Conservation (phyloP, 2,888 invertebrate species). For the Tetropium fuscum region DNA sequence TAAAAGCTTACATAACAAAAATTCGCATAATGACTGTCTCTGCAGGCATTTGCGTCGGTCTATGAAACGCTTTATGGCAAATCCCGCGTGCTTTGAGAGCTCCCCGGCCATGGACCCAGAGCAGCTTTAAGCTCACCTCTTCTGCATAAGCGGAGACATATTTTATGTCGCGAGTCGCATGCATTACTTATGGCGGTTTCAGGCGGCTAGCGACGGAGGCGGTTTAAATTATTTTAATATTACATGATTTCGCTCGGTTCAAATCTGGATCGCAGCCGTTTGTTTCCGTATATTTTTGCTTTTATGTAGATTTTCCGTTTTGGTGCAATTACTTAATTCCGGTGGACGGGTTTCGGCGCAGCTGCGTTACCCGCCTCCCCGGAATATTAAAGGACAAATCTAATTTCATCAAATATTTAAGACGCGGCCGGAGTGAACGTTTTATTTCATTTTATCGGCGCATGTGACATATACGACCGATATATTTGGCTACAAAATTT, state of each 20-base stretch:
- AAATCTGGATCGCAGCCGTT: slow-evolving; percentile 58
- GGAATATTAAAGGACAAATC: slow-evolving; percentile 35
- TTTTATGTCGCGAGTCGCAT: slow-evolving; percentile 54
- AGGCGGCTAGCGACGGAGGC: slow-evolving; percentile 43
- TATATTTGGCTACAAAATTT: slow-evolving; percentile 43
- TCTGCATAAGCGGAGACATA: slow-evolving; percentile 57
- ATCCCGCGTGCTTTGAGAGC: slow-evolving; percentile 52
- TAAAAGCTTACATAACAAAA: slow-evolving; percentile 16
- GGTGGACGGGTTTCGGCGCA: slow-evolving; percentile 14
- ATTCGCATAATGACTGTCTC: slow-evolving; percentile 17
- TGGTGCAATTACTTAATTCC: slow-evolving; percentile 25
- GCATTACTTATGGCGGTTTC: slow-evolving; percentile 53
- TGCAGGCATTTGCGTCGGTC: slow-evolving; percentile 13
- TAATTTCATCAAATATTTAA: slow-evolving; percentile 48
- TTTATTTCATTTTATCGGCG: slow-evolving; percentile 47
- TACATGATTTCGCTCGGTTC: slow-evolving; percentile 61
- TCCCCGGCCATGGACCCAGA: slow-evolving; percentile 33
- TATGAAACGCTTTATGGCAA: slow-evolving; percentile 50
- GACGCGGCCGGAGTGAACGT: slow-evolving; percentile 33
- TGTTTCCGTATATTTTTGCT: slow-evolving; percentile 35
- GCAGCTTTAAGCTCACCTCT: slow-evolving; percentile 46
- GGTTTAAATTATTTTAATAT: slow-evolving; percentile 65
- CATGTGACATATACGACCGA: slow-evolving; percentile 51
- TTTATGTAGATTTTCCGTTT: slow-evolving; percentile 16
- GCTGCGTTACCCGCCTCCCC: slow-evolving; percentile 2